Evolutionary conservation across 2,113 vertebrate genomes (phyloP).

Genomic region (Nycticebus coucang): DNA sequence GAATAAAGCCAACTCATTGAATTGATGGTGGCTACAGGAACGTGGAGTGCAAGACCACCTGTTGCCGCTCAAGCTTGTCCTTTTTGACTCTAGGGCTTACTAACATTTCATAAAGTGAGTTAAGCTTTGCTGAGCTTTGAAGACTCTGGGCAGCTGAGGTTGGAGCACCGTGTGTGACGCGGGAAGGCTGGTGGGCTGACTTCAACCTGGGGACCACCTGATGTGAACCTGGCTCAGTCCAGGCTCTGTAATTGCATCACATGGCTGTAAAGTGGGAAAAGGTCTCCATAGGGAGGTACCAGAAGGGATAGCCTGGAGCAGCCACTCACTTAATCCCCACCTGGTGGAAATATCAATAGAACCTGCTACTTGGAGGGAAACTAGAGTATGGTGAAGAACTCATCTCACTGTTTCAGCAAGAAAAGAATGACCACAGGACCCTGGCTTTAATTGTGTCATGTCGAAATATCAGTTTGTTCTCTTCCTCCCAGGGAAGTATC

Average conservation of each 20-base stretch:
- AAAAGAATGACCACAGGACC: accelerated
- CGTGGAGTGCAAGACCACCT: too few species aligned
- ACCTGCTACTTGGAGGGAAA: not conserved
- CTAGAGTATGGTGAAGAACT: not conserved
- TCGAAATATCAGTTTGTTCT: not conserved
- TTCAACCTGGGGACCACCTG: too few species aligned
- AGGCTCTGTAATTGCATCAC: accelerated
- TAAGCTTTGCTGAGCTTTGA: not conserved
- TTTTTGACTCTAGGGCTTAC: too few species aligned
- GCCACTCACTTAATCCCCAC: accelerated
- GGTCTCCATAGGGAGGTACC: too few species aligned
- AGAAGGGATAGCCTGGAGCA: not conserved
- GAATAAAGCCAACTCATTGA: not conserved
- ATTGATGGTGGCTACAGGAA: not conserved
- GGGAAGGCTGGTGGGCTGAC: not conserved
- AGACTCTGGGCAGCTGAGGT: not conserved
- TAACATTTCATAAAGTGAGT: not conserved
- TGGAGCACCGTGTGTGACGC: accelerated
- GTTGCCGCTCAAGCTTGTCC: accelerated
- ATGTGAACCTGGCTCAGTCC: accelerated
- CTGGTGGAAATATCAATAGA: not conserved
- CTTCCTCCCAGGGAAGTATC: not conserved
- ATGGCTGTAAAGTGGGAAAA: not conserved
- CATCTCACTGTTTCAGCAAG: not conserved
- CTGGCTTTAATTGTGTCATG: accelerated